Percentiles rank a stretch among this genome's conserved stretches.
phyloP scores from a whole-genome alignment of 2,888 invertebrate species.

The Toxonevra muliebris region DNA sequence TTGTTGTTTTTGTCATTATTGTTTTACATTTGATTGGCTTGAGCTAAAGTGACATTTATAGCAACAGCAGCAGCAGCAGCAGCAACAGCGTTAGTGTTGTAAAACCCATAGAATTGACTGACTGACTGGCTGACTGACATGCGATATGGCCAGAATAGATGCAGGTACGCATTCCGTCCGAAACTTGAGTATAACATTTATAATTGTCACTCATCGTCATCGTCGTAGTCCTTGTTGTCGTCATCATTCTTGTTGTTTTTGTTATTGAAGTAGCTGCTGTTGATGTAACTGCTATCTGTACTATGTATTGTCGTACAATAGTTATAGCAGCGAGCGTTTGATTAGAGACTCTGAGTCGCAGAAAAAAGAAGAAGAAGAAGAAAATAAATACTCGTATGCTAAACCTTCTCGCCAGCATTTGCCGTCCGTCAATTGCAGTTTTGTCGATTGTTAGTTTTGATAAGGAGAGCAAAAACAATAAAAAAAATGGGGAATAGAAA shows the following conservation, averaged over 20 bases:
- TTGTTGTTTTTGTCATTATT: constrained; percentile 20
- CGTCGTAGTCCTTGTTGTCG: background rate
- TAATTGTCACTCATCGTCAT: constrained; percentile 26
- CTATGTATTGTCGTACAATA: constrained; percentile 7
- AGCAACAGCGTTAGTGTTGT: background rate
- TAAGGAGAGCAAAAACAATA: background rate
- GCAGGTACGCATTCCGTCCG: background rate
- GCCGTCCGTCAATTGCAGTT: too few relatives aligned
- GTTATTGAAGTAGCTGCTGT: background rate
- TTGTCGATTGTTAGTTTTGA: too few relatives aligned
- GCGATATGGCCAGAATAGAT: background rate
- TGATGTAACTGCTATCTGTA: background rate
- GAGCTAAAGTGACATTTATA: background rate
- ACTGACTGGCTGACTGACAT: too few relatives aligned
- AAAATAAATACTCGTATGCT: background rate
- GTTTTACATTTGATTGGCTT: background rate
- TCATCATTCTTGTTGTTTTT: background rate
- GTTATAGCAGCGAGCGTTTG: constrained; percentile 1
- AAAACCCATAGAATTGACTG: too few relatives aligned
- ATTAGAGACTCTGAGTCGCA: background rate
- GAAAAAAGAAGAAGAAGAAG: background rate
- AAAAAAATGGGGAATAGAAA: constrained; percentile 9
- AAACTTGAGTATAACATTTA: constrained; percentile 17
- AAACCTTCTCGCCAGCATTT: too few relatives aligned
- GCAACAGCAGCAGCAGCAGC: background rate